A percentile compares a stretch with the other conserved stretches of the same genome.
Conservation (phyloP, 2,797 vertebrate species). For the Apodemus agrarius region DNA sequence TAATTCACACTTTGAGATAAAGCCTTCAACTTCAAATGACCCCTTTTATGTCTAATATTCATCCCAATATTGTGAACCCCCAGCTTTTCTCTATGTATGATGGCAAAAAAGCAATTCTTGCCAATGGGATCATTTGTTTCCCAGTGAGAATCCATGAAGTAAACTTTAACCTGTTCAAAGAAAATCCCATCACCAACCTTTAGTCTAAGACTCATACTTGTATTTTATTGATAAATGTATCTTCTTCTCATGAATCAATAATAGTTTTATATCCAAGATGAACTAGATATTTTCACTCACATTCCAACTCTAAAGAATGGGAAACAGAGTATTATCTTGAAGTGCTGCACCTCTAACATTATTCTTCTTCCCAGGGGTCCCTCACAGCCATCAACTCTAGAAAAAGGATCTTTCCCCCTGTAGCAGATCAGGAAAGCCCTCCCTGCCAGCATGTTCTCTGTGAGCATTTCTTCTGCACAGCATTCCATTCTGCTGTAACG, state of each 20-base stretch:
- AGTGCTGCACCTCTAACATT: not conserved
- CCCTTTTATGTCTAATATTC: constrained; percentile 29
- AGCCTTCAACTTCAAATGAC: not conserved
- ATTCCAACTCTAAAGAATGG: not conserved
- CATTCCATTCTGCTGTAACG: not conserved
- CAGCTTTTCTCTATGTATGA: not conserved
- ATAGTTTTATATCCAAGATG: constrained; percentile 6
- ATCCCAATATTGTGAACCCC: not conserved
- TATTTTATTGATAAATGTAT: not conserved
- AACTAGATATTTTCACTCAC: constrained; percentile 4
- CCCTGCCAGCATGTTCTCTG: not conserved
- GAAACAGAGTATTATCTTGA: not conserved
- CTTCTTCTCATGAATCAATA: not conserved
- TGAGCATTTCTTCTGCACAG: not conserved
- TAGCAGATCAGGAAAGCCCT: not conserved
- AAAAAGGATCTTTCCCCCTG: not conserved
- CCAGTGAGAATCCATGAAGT: constrained; percentile 37
- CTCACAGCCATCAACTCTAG: accelerated
- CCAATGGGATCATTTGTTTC: constrained; percentile 13
- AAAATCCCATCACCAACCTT: not conserved
- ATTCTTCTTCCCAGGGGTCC: not conserved
- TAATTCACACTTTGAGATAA: not conserved
- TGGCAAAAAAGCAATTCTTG: not conserved
- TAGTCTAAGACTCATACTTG: not conserved
- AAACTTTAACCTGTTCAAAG: constrained; percentile 30